Evolutionary conservation across 2,888 invertebrate species (phyloP), one percentile per base, ranked within the genome.

Genomic region (Cordilura impudica): DNA sequence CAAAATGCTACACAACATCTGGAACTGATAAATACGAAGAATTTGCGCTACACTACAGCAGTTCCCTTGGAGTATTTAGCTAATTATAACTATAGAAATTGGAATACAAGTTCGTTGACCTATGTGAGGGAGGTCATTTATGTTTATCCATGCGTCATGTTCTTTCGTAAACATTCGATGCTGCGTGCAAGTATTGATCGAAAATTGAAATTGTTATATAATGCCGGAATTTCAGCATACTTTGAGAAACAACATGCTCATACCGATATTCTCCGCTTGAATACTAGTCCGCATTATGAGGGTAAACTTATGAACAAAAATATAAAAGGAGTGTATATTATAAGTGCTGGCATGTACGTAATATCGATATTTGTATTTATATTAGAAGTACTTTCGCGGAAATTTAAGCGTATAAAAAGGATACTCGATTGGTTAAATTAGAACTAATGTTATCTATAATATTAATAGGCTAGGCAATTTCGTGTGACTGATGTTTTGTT

Each of bases 51-150:
- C 1, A 79, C 82, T 10, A 83, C 87, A 4, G 79, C 81, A 6
- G 74, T 83, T 4, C 61, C 84, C 3, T 53, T 85, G n/a, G 85
- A 85, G 39, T 82, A 74, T 12, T 78, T 87, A 31, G 81, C 80
- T 0, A 69, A 81, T 14, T 87, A 88, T 60, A 85, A 88, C 39
- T 63, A 53, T 1, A 12, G 6, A 0, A 43, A 85, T 31, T 76
- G 81, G 72, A 74, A 81, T 2, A 82, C 71, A 4, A 86, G 84
- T 14, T 78, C 79, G 0, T 54, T 88, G 10, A 84, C 84, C 3
- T 84, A 84, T 19, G 82, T 88, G 0, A 75, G 74, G 0, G 87
- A 88, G 69, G 83, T 84, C 18, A 83, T 87, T 7, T 84, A 82
- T 58, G 39, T 81, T 2, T 81, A 83, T 18, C 85, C 84, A 43